Evolutionary conservation across 2,888 invertebrate genomes (phyloP).

Genomic region (Trachelus iudaicus): DNA sequence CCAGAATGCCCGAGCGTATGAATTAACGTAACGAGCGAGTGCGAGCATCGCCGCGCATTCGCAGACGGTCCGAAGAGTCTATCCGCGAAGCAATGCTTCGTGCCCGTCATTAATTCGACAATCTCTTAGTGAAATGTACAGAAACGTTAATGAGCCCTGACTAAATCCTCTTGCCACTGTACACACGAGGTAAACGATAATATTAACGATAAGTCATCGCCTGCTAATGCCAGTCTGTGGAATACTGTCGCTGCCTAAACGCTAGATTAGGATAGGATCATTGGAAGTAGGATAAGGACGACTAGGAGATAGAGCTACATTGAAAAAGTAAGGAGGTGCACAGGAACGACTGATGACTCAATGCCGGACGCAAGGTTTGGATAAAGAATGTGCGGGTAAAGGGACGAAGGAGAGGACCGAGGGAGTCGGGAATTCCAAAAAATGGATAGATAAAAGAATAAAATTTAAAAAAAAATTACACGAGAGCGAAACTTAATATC

Average conservation of each 20-base stretch:
- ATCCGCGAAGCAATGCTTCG: not conserved
- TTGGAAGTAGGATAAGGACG: not conserved
- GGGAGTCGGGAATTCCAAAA: constrained; percentile 6
- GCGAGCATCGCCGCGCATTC: not conserved
- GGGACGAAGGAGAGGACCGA: not conserved
- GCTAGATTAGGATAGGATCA: constrained; percentile 27
- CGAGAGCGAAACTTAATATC: constrained; percentile 39
- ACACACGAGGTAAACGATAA: constrained; percentile 53
- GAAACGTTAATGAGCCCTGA: constrained; percentile 46
- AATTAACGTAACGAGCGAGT: not conserved
- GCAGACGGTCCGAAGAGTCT: not conserved
- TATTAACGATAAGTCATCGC: constrained; percentile 58
- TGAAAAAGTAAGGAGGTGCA: not conserved
- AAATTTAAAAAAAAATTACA: constrained; percentile 11
- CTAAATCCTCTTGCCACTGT: constrained; percentile 57
- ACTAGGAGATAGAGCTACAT: constrained; percentile 17
- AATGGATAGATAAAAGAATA: constrained; percentile 4
- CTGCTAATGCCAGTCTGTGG: constrained; percentile 57
- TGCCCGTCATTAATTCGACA: not conserved
- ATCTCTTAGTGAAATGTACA: constrained; percentile 41
- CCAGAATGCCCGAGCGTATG: not conserved
- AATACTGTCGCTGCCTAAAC: constrained; percentile 58
- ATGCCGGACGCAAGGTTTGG: not conserved
- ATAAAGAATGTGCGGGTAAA: not conserved
- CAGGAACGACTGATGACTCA: constrained; percentile 1